phyloP scores from a whole-genome alignment of 2,797 vertebrate genomes.

The Anguilla anguilla region DNA sequence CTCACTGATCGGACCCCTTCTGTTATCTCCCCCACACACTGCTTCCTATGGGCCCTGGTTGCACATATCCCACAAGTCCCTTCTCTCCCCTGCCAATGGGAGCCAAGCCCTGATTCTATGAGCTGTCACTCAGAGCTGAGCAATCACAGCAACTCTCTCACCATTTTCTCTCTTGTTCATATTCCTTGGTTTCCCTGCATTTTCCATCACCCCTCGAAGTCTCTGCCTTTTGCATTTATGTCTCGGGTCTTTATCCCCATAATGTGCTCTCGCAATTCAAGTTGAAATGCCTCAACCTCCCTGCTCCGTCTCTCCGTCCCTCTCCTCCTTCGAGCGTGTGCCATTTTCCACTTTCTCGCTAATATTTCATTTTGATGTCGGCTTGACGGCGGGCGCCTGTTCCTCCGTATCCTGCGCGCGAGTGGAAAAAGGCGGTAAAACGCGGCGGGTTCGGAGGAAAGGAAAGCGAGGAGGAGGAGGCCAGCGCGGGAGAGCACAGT shows the following conservation, averaged over 20 bases:
- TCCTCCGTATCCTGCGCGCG: background rate
- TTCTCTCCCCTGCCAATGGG: slow-evolving; percentile 61
- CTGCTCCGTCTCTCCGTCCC: slow-evolving; percentile 60
- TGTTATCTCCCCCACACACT: slow-evolving; percentile 78
- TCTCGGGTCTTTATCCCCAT: background rate
- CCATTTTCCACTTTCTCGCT: slow-evolving; percentile 65
- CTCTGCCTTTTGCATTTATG: background rate
- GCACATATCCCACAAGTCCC: slow-evolving; percentile 65
- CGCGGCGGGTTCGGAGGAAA: background rate
- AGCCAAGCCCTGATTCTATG: slow-evolving; percentile 63
- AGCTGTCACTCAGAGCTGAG: slow-evolving; percentile 36
- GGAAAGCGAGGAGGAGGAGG: background rate
- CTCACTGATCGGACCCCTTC: slow-evolving; percentile 40
- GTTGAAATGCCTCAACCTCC: slow-evolving; percentile 24
- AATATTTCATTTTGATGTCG: background rate
- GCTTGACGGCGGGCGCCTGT: background rate
- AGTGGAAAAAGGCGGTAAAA: background rate
- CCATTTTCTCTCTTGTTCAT: slow-evolving; percentile 45
- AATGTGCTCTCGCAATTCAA: background rate
- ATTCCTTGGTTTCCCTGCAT: slow-evolving; percentile 8
- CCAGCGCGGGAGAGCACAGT: background rate
- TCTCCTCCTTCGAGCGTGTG: slow-evolving; percentile 62
- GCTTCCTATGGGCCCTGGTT: slow-evolving; percentile 74
- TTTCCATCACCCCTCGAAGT: slow-evolving; percentile 43
- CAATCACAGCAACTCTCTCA: slow-evolving; percentile 48